Evolutionary conservation across 2,888 invertebrate species (phyloP).

Genomic region (Andrena marginata): DNA sequence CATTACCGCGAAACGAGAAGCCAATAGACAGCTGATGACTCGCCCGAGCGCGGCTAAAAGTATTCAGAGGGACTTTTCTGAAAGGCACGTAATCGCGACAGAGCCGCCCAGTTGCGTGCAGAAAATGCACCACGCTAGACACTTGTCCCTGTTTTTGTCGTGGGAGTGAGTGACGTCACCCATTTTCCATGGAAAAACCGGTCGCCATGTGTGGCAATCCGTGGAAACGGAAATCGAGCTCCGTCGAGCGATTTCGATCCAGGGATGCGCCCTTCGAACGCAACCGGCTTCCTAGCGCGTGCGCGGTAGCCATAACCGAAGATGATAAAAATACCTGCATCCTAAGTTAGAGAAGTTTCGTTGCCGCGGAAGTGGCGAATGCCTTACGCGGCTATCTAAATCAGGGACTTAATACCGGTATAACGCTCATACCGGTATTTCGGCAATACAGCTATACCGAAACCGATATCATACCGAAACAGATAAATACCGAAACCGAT

Average conservation of each 20-base stretch:
- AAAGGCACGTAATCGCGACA: neutral
- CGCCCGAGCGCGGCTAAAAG: neutral
- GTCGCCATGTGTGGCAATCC: slow-evolving; percentile 15
- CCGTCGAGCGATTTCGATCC: slow-evolving; percentile 2
- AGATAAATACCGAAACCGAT: too few relatives aligned
- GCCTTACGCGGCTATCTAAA: too few relatives aligned
- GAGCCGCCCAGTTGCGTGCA: neutral
- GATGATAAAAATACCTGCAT: too few relatives aligned
- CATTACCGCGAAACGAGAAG: too few relatives aligned
- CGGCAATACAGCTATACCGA: too few relatives aligned
- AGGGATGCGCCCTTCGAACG: neutral
- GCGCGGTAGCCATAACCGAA: too few relatives aligned
- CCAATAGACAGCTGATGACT: neutral
- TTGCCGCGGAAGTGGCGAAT: too few relatives aligned
- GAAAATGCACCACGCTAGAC: slow-evolving; percentile 5
- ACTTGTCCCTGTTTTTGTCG: slow-evolving; percentile 3
- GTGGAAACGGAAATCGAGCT: slow-evolving; percentile 29
- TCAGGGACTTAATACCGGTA: too few relatives aligned
- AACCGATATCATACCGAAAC: too few relatives aligned
- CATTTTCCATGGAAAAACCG: slow-evolving; percentile 49
- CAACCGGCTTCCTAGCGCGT: neutral
- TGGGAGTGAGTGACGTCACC: slow-evolving; percentile 52
- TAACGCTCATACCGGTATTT: too few relatives aligned
- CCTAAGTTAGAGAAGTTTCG: too few relatives aligned
- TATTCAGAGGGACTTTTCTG: neutral